Base-by-base conservation (phyloP, 2,797 vertebrate genomes). In the Cygnus olor region DNA sequence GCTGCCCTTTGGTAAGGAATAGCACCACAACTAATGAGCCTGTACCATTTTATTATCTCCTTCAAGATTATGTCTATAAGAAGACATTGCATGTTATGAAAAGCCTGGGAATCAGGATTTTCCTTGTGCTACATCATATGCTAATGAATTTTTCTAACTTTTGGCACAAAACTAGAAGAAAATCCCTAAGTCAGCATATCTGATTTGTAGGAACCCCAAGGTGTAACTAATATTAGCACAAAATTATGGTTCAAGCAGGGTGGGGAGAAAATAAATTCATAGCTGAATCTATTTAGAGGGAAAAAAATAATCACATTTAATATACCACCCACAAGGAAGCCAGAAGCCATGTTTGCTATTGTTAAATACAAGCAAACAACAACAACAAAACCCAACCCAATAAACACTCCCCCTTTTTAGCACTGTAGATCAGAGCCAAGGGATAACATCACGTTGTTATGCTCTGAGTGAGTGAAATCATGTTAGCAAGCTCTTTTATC, bases 171-270 rank as follows among this genome's bases (percentile, higher is more conserved):
- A 10, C 7, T 80, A 77, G 42, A 85, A 74, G 11, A 84, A 85
- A 94, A 71, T 58, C 36, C 54, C 71, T 42, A 93, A 89, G 53
- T 71, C 61, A 61, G 16, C 40, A 47, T 90, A 93, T 89, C 71
- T 89, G 86, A 85, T 92, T 89, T 82, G 51, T 65, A 87, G 64
- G 68, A 89, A 90, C 64, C 64, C 32, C 51, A 78, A 93, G 60
- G 68, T 93, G 69, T 89, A 95, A 90, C 60, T 82, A 78, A 68
- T 89, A 80, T 92, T 92, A 94, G 44, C n/a, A 90, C 38, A 87
- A 40, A 87, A 57, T 93, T 93, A 57, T 89, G 60, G 38, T 94
- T 94, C 51, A 87, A 68, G 22, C 36, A 82, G 79, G 49, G 61
- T 0, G 0, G 56, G 54, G 81, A 89, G 56, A 95, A 94, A 94